Base-by-base conservation (phyloP, 2,797 vertebrate species). In the Setipinna tenuifilis region DNA sequence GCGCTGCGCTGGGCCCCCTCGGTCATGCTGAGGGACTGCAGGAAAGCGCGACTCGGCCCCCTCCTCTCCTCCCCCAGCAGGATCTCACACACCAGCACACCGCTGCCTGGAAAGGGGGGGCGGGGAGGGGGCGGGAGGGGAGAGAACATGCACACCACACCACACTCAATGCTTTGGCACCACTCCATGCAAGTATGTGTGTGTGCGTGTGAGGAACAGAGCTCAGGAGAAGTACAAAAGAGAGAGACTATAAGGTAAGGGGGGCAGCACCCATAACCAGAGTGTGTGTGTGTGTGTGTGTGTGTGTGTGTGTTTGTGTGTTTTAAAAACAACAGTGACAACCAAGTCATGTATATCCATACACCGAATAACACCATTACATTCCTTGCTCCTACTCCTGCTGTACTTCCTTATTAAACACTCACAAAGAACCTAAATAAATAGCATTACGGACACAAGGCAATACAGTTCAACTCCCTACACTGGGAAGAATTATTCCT, bases 21-120 rank as follows among this genome's bases (percentile, higher is more conserved):
- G 28, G 93, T 93, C 96, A 96, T 95, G 91, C 95, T 95, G 89
- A 97, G 95, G 81, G 96, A 93, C 91, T 96, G 96, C 31, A 96
- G 94, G 59, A 96, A 90, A 54, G 91, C 95, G 12, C 92, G 92
- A 41, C 91, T 93, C 0, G 95, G 94, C 0, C 90, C 94, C 17
- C 87, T 91, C 88, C 93, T 92, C 87, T 94, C 92, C 83, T 96
- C 93, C 57, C 96, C 95, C 90, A 96, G 88, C 59, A 96, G 92
- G 88, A 95, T 95, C 93, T 97, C 97, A 17, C 93, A 95, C 85
- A 98, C 87, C 89, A 98, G 93, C 89, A 98, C 83, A 0, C 93
- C 94, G 82, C 95, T 93, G 81, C 96, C 96, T 97, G 92, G 75
- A 68, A 7, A 41, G 82, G 12, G 88, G 57, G 35, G 35, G 35